Evolutionary conservation across 1,140 invertebrate species (phyloP).

Genomic region (Atopsyche davidsoni): DNA sequence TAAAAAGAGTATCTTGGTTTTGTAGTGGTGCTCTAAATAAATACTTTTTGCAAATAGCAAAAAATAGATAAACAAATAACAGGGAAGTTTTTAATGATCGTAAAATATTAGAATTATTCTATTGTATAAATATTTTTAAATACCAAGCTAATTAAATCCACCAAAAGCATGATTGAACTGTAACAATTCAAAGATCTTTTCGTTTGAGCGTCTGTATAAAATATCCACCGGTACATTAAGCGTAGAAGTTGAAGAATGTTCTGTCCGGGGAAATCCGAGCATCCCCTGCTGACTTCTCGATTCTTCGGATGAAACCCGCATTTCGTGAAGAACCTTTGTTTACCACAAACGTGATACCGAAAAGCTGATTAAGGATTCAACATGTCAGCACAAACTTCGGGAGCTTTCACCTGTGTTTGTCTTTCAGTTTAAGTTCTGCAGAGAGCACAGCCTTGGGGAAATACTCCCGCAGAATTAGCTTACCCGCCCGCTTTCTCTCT

Average conservation of each 20-base stretch:
- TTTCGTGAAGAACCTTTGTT: conserved; percentile 16
- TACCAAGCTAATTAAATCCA: no score
- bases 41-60: no score
- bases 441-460: conserved; percentile 19
- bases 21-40: no score
- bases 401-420: conserved; percentile 29
- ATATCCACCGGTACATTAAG: no score
- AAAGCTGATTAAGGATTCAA: conserved; percentile 31
- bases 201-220: no score
- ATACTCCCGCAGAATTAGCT: conserved; percentile 13
- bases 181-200: no score
- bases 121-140: no score
- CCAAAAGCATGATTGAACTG: no score
- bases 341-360: conserved; percentile 23
- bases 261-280: conserved; percentile 4
- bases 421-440: conserved; percentile 25
- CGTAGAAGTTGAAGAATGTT: conserved; percentile 8
- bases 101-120: no score
- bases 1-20: no score
- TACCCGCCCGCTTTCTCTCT: background rate
- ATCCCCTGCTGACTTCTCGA: conserved; percentile 3
- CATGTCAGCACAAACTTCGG: conserved; percentile 28
- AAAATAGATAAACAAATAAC: no score
- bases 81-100: no score
- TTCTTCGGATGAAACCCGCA: conserved; percentile 10